Conservation (phyloP, 2,113 vertebrate species). For the Crocuta crocuta region DNA sequence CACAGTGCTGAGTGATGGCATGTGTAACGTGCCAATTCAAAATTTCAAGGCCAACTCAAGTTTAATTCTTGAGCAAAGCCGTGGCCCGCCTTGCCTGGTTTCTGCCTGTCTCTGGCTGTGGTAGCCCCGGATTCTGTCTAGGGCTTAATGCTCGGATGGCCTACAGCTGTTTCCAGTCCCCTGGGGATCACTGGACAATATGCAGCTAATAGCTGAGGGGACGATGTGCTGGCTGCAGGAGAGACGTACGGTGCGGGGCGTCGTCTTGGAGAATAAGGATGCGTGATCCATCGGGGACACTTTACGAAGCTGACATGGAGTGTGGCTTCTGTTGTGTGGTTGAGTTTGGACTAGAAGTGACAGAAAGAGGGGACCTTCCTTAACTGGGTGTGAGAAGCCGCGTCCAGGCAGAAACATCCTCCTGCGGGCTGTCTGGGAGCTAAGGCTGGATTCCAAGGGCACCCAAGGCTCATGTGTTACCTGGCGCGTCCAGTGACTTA, state of each 20-base stretch:
- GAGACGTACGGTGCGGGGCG: fast-evolving
- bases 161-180: neutral
- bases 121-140: fast-evolving
- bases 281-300: too few relatives aligned
- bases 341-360: neutral
- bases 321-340: neutral
- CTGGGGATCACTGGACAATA: neutral
- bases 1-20: conserved; percentile 45
- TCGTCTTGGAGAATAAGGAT: neutral
- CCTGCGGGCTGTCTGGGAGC: fast-evolving
- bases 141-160: neutral
- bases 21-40: neutral
- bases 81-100: fast-evolving
- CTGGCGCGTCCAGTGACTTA: fast-evolving
- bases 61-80: neutral
- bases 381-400: neutral
- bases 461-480: fast-evolving
- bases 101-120: neutral
- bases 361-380: neutral
- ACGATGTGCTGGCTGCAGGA: fast-evolving
- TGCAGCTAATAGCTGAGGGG: too few relatives aligned
- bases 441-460: neutral
- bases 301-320: neutral
- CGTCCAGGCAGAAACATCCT: neutral
- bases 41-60: neutral